phyloP scores from a whole-genome alignment of 2,888 invertebrate genomes.

The Lepidocyrtoides sp. region DNA sequence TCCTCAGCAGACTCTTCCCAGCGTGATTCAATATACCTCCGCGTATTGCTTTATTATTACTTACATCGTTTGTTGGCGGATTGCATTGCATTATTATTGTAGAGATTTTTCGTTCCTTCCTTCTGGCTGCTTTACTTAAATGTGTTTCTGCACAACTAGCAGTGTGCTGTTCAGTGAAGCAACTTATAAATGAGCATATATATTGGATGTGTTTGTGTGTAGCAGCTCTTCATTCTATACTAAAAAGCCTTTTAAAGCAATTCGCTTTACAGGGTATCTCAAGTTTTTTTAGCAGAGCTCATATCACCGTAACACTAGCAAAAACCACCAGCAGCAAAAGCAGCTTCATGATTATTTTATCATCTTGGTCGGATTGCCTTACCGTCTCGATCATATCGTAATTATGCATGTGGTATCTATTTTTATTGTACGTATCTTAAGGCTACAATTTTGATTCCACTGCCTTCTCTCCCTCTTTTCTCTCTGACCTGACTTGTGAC shows the following conservation, averaged over 20 bases:
- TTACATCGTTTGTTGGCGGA: not conserved
- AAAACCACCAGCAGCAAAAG: not conserved
- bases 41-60: not conserved
- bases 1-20: not conserved
- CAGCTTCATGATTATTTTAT: constrained; percentile 32
- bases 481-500: not conserved
- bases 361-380: constrained; percentile 26
- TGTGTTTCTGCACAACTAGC: not conserved
- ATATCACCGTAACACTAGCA: not conserved
- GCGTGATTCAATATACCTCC: not conserved
- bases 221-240: not conserved
- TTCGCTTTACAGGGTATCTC: constrained; percentile 17
- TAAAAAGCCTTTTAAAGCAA: not conserved
- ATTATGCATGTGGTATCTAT: constrained; percentile 18
- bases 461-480: not conserved
- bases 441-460: constrained; percentile 5
- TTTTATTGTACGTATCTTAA: constrained; percentile 21
- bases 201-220: no score
- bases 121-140: not conserved
- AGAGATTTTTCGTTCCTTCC: constrained; percentile 30
- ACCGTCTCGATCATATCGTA: constrained; percentile 38
- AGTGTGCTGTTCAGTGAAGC: constrained; percentile 7
- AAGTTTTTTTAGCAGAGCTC: constrained; percentile 21
- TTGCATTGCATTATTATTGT: constrained; percentile 1
- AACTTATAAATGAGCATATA: no score